phyloP scores from a whole-genome alignment of 2,888 invertebrate genomes.

The Ochropleura leucogaster region DNA sequence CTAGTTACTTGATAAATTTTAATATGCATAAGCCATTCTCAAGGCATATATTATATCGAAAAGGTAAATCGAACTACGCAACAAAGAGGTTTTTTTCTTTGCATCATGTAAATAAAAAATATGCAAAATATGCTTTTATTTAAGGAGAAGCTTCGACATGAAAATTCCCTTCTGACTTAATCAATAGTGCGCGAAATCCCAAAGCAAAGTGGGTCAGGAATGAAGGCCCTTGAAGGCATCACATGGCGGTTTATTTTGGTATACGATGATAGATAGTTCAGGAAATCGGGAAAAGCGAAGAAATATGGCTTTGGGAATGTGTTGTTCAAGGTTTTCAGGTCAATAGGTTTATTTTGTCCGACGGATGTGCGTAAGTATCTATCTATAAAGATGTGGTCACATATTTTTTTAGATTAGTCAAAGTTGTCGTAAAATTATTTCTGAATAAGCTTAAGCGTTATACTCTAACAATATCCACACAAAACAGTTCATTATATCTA shows the following conservation, averaged over 20 bases:
- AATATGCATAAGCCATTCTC: background rate
- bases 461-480: background rate
- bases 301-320: slow-evolving; percentile 30
- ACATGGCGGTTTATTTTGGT: slow-evolving; percentile 52
- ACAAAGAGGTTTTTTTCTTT: background rate
- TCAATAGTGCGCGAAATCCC: slow-evolving; percentile 56
- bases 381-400: background rate
- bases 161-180: slow-evolving; percentile 28
- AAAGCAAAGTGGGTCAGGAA: slow-evolving; percentile 67
- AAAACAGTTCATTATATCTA: no score
- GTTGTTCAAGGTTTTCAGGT: slow-evolving; percentile 30
- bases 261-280: slow-evolving; percentile 48
- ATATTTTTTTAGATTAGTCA: background rate
- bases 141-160: background rate
- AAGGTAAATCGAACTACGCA: background rate
- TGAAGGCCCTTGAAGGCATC: slow-evolving; percentile 37
- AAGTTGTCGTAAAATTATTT: background rate
- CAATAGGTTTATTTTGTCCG: slow-evolving; percentile 3
- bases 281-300: slow-evolving; percentile 34
- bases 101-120: background rate
- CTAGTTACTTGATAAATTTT: background rate
- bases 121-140: background rate
- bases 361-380: background rate
- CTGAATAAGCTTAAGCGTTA: background rate
- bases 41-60: background rate